Evolutionary conservation across 2,113 vertebrate genomes (phyloP).

Genomic region (Suricata suricatta): DNA sequence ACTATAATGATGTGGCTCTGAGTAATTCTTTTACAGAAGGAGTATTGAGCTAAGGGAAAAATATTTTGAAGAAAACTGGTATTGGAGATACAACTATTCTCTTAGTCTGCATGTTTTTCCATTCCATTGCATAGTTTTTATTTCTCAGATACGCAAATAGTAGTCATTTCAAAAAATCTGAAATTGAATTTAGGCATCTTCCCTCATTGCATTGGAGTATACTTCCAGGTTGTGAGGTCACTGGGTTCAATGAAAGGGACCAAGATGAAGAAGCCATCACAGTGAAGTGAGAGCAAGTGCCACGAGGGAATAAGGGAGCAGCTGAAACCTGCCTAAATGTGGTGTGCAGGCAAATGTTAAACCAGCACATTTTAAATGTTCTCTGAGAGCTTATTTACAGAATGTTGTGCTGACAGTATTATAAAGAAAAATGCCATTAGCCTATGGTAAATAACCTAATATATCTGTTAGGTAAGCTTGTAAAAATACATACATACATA

Average conservation of each 20-base stretch:
- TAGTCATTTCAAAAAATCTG: background rate
- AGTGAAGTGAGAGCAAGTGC: background rate
- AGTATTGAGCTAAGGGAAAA: background rate
- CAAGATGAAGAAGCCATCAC: background rate
- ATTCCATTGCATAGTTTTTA: background rate
- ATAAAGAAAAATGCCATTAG: background rate
- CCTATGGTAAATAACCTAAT: background rate
- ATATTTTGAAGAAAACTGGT: conserved; percentile 20
- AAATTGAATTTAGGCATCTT: background rate
- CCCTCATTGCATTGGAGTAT: background rate
- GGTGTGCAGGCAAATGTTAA: background rate
- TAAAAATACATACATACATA: too few species aligned
- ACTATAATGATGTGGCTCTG: background rate
- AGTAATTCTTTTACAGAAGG: conserved; percentile 27
- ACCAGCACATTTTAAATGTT: background rate
- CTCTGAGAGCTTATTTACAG: background rate
- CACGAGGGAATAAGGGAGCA: background rate
- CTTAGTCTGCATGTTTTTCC: background rate
- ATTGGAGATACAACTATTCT: background rate
- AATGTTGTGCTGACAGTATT: background rate
- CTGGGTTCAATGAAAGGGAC: background rate
- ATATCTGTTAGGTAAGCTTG: background rate
- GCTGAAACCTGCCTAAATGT: background rate
- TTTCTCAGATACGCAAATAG: background rate
- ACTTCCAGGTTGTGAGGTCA: background rate